These are phyloP conservation scores for Scortum barcoo DNA, from an alignment of 2,113 vertebrate genomes.

Conservation along the genomic window DNA sequence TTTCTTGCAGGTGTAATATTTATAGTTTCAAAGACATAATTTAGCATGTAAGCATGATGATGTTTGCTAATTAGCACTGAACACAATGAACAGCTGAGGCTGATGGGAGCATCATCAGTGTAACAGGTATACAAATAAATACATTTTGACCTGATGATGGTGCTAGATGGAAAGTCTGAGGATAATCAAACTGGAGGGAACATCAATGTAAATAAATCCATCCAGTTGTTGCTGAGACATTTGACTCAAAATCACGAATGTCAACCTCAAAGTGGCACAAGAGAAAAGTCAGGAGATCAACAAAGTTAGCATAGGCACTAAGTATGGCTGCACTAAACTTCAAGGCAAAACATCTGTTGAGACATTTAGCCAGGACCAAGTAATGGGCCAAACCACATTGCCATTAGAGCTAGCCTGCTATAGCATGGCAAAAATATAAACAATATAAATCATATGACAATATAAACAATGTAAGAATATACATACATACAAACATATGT, in stretches of 20 bases:
- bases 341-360: not conserved
- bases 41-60: not conserved
- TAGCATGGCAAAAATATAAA: not conserved
- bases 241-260: too few species aligned
- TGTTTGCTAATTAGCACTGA: not conserved
- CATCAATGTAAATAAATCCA: too few species aligned
- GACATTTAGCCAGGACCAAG: not conserved
- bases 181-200: not conserved
- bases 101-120: not conserved
- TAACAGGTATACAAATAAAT: not conserved
- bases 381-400: too few species aligned
- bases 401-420: not conserved
- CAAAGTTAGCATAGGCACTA: too few species aligned
- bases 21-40: not conserved
- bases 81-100: not conserved
- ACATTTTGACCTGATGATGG: not conserved
- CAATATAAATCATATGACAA: too few species aligned
- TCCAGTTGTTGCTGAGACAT: too few species aligned
- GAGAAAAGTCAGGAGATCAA: too few species aligned
- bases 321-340: too few species aligned
- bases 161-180: not conserved
- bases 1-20: not conserved
- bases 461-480: not conserved
- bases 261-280: too few species aligned
- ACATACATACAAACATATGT: too few species aligned